phyloP scores from a whole-genome alignment of 2,113 vertebrate genomes.

The Colius striatus region DNA sequence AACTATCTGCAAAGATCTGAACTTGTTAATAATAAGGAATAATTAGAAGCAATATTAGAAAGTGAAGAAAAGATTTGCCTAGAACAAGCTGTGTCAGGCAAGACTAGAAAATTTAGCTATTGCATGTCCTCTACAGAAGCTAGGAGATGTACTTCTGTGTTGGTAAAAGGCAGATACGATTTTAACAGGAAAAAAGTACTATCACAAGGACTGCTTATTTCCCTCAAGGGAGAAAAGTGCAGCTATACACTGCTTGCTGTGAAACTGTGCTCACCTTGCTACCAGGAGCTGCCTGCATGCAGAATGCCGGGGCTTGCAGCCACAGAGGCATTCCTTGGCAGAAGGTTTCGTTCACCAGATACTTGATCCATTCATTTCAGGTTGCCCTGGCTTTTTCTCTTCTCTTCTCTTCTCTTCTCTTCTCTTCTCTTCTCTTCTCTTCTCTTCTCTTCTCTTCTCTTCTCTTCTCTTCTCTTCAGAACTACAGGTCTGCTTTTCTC shows the following conservation, averaged over 20 bases:
- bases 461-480: neutral
- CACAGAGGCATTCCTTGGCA: neutral
- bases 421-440: no score
- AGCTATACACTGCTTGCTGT: neutral
- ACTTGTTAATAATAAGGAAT: neutral
- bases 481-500: neutral
- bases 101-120: neutral
- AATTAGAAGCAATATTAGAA: neutral
- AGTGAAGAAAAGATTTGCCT: neutral
- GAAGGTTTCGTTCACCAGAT: neutral
- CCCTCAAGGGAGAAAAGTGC: neutral
- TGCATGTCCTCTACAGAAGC: neutral
- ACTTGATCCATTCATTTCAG: neutral
- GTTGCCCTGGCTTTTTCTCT: neutral
- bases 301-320: accelerated
- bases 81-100: neutral
- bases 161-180: neutral
- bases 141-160: neutral
- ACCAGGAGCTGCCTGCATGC: neutral
- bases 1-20: neutral
- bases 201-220: neutral
- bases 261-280: neutral
- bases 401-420: no score
- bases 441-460: no score
- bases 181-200: neutral